Evolutionary conservation across 2,113 vertebrate species (phyloP).

Genomic region (Lichenostomus cassidix): DNA sequence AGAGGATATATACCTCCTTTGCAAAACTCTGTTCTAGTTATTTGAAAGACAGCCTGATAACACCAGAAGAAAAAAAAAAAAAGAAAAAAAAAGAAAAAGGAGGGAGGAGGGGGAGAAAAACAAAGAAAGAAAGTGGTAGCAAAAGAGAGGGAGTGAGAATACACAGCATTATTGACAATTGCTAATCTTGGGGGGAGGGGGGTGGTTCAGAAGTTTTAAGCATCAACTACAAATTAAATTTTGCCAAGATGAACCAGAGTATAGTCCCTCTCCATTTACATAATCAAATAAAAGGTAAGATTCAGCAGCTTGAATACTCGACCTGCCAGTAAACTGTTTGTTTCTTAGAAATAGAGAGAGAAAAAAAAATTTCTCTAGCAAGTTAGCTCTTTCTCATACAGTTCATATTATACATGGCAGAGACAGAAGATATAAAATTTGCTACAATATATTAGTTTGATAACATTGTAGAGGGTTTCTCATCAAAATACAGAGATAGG

Average conservation of each 20-base stretch:
- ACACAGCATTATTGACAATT: neutral
- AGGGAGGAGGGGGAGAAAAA: rapidly evolving
- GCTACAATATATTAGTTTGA: slow-evolving; percentile 49
- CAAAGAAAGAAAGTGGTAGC: neutral
- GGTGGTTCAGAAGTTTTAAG: neutral
- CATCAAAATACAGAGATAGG: slow-evolving; percentile 50
- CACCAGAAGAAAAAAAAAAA: neutral
- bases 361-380: neutral
- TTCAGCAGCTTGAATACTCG: slow-evolving; percentile 7
- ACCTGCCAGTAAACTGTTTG: slow-evolving; percentile 16
- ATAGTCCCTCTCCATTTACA: slow-evolving; percentile 28
- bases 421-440: slow-evolving; percentile 47
- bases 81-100: rapidly evolving
- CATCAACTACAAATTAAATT: slow-evolving; percentile 46
- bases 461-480: slow-evolving; percentile 60
- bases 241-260: slow-evolving; percentile 28
- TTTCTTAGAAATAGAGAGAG: slow-evolving; percentile 34
- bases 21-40: slow-evolving; percentile 14
- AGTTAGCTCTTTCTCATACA: slow-evolving; percentile 36
- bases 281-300: slow-evolving; percentile 64
- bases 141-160: neutral
- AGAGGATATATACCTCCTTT: slow-evolving; percentile 9
- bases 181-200: neutral
- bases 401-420: slow-evolving; percentile 30
- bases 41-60: slow-evolving; percentile 49